phyloP scores from a whole-genome alignment of 1,140 invertebrate species.

The Batillaria attramentaria region DNA sequence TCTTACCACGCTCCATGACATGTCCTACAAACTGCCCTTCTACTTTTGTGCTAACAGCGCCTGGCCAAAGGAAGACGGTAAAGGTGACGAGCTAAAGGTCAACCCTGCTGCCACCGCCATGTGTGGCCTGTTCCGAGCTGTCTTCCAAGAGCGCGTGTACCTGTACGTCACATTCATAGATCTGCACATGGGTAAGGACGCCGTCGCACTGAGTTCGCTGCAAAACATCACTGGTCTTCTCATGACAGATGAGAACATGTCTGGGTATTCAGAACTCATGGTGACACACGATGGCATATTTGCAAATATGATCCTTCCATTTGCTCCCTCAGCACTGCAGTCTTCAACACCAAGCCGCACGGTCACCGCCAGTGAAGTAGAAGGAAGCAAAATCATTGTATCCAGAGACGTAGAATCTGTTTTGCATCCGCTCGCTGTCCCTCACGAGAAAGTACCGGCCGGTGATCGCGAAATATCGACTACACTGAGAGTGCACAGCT shows the following conservation, averaged over 20 bases:
- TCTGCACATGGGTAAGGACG: not conserved
- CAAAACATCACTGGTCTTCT: not conserved
- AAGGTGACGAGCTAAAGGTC: not conserved
- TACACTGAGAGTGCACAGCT: not conserved
- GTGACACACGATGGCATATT: not conserved
- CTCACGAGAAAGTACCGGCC: not conserved
- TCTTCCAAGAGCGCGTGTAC: slow-evolving; percentile 11
- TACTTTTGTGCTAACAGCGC: not conserved
- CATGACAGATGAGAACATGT: not conserved
- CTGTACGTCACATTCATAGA: not conserved
- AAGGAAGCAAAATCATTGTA: not conserved
- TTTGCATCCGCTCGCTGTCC: not conserved
- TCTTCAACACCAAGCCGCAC: not conserved
- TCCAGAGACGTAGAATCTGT: not conserved
- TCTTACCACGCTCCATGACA: not conserved
- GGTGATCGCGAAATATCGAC: not conserved
- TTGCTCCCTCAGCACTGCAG: not conserved
- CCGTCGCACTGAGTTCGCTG: too few relatives aligned
- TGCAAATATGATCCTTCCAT: not conserved
- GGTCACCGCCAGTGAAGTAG: not conserved
- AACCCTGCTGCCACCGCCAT: slow-evolving; percentile 16
- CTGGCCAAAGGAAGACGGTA: not conserved
- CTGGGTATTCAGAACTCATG: not conserved
- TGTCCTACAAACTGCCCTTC: slow-evolving; percentile 3
- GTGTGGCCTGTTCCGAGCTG: slow-evolving; percentile 19